phyloP scores from a whole-genome alignment of 2,888 invertebrate genomes.

The Epsilonema sp. region DNA sequence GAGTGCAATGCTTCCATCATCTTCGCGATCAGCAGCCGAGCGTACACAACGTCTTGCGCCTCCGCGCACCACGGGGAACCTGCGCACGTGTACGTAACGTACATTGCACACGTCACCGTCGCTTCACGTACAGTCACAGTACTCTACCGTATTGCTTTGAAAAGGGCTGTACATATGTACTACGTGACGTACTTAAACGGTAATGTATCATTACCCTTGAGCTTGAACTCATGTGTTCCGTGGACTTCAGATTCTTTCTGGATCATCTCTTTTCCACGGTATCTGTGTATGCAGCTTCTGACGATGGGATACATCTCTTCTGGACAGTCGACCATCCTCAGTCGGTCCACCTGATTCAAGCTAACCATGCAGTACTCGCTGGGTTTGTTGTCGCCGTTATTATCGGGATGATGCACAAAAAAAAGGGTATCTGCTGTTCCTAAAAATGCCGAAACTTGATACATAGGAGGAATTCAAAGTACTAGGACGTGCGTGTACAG shows the following conservation, averaged over 20 bases:
- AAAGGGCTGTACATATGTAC: no score
- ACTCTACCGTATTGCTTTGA: no score
- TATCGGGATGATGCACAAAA: neutral
- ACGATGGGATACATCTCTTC: neutral
- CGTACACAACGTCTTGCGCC: neutral
- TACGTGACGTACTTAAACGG: neutral
- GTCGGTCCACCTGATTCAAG: neutral
- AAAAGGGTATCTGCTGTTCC: neutral
- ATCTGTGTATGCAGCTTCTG: neutral
- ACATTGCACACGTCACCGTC: no score
- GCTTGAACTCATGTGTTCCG: conserved; percentile 2
- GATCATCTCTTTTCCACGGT: neutral
- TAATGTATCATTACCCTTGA: no score
- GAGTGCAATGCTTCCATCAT: neutral
- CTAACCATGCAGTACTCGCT: neutral
- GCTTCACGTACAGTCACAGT: neutral
- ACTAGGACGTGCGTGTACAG: no score
- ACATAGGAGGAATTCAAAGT: no score
- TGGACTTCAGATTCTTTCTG: neutral
- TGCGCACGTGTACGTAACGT: no score
- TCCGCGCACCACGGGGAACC: conserved; percentile 6
- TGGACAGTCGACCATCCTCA: conserved; percentile 1
- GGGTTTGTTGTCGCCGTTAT: neutral
- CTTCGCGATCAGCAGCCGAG: neutral
- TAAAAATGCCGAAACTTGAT: no score